Conservation (phyloP, 2,888 invertebrate genomes). For the Conops quadrifasciatus region DNA sequence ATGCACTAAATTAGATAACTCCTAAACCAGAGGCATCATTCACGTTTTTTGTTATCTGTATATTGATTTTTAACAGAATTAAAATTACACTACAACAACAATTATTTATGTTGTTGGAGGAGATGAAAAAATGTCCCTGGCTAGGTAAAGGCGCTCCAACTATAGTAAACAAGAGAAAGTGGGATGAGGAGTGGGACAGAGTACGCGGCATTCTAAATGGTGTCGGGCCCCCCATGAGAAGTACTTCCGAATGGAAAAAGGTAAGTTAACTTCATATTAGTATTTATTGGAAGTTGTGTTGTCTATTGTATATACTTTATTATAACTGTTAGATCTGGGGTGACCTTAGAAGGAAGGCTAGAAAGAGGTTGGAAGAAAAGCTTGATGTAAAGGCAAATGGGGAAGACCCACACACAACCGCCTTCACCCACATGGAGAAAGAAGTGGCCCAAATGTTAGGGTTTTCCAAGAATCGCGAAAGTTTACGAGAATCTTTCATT, state of each 20-base stretch:
- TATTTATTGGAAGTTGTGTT: neutral
- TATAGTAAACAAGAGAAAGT: neutral
- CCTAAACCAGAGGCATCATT: too few relatives aligned
- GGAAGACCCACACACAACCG: neutral
- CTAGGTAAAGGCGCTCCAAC: neutral
- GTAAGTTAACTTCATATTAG: neutral
- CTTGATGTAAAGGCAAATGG: neutral
- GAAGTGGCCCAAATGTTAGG: too few relatives aligned
- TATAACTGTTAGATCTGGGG: neutral
- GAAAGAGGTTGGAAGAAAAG: neutral
- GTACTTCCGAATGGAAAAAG: neutral
- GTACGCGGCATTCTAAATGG: neutral
- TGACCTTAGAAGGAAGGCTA: neutral
- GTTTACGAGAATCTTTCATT: too few relatives aligned
- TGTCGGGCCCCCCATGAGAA: neutral
- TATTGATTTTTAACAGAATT: too few relatives aligned
- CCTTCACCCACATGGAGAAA: neutral
- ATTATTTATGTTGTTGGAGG: neutral
- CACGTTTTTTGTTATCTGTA: too few relatives aligned
- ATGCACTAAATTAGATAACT: too few relatives aligned
- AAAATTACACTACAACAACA: neutral
- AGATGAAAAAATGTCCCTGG: neutral
- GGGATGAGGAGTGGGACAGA: slow-evolving; percentile 2
- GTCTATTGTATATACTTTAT: neutral
- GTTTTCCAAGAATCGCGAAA: too few relatives aligned